A percentile compares a stretch with the other conserved stretches of the same genome.
Conservation (phyloP, 2,888 invertebrate genomes). For the Masnerella sp. region DNA sequence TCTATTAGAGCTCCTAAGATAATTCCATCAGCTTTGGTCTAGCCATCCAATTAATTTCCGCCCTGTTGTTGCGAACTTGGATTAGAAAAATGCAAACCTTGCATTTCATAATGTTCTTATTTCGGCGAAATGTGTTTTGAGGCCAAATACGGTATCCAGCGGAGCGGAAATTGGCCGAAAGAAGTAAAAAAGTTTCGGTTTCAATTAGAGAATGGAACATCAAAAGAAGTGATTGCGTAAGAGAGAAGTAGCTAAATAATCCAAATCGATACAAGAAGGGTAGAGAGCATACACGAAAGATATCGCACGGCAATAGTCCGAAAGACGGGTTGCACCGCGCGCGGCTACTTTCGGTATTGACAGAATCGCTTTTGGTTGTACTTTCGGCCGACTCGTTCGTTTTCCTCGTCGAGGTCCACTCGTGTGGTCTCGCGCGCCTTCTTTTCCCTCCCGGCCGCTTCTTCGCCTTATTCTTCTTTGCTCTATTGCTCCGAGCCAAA, state of each 20-base stretch:
- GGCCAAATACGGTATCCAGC: slow-evolving; percentile 32
- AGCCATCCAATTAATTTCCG: slow-evolving; percentile 15
- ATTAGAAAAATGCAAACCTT: no score
- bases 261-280: slow-evolving; percentile 47
- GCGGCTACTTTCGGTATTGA: slow-evolving; percentile 70
- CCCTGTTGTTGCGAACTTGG: no score
- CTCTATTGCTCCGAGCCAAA: slow-evolving; percentile 65
- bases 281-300: slow-evolving; percentile 43
- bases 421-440: slow-evolving; percentile 43
- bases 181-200: slow-evolving; percentile 47
- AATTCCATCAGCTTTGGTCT: slow-evolving; percentile 22
- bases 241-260: slow-evolving; percentile 56
- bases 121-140: slow-evolving; percentile 19
- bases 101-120: slow-evolving; percentile 24
- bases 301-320: slow-evolving; percentile 37
- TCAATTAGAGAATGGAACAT: slow-evolving; percentile 57
- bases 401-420: slow-evolving; percentile 50
- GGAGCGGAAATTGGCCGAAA: slow-evolving; percentile 43
- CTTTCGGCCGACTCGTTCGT: slow-evolving; percentile 44
- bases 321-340: slow-evolving; percentile 42
- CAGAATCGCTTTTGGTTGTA: slow-evolving; percentile 67
- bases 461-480: slow-evolving; percentile 44
- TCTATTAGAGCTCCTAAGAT: slow-evolving; percentile 33
- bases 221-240: slow-evolving; percentile 49
- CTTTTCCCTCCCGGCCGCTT: slow-evolving; percentile 39